phyloP scores from a whole-genome alignment of 2,113 vertebrate genomes.

The Elanoides forficatus region DNA sequence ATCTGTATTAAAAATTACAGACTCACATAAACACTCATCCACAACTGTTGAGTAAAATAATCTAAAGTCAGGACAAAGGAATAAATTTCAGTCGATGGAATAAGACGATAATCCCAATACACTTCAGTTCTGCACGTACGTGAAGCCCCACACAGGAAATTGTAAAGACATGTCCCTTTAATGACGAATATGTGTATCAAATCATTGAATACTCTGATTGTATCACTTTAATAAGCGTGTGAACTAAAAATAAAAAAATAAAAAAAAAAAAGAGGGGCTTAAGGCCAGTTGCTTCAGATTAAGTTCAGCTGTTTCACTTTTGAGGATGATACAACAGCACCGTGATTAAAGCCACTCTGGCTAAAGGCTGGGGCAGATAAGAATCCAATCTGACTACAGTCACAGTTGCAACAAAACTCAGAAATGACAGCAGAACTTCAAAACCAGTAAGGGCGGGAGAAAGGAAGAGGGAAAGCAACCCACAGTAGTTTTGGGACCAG shows the following conservation, averaged over 20 bases:
- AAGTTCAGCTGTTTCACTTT: conserved; percentile 47
- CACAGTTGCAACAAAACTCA: background rate
- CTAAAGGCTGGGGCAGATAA: background rate
- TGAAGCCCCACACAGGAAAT: background rate
- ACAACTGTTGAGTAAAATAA: background rate
- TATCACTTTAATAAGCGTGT: background rate
- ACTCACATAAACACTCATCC: background rate
- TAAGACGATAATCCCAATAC: background rate
- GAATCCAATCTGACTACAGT: background rate
- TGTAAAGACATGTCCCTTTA: background rate
- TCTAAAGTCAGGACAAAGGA: background rate
- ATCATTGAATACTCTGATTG: background rate
- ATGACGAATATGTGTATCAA: background rate
- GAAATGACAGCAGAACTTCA: background rate
- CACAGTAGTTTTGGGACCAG: background rate
- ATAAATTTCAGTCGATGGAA: background rate
- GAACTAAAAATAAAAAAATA: background rate
- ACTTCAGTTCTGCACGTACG: background rate
- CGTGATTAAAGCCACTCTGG: background rate
- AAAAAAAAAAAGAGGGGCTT: background rate
- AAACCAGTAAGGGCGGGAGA: background rate
- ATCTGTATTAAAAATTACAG: background rate
- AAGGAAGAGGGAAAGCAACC: background rate
- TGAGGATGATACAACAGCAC: background rate
- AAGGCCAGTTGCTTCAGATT: conserved; percentile 49